Evolutionary conservation across 2,888 invertebrate genomes (phyloP), one percentile per base, ranked within the genome.

Genomic region (Thyatira batis): DNA sequence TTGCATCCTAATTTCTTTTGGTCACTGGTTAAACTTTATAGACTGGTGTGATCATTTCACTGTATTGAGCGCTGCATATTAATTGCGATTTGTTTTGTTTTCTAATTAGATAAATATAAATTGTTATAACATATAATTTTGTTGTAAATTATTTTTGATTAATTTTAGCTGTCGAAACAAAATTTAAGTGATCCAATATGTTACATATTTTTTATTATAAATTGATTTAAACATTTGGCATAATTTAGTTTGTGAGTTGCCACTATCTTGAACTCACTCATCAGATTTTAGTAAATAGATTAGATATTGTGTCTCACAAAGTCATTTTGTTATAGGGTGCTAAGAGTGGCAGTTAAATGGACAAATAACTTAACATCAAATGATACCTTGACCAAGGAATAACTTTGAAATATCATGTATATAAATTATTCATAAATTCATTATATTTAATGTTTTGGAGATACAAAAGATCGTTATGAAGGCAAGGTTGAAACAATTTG

Each of bases 1-100:
- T 50, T 57, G 55, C 52, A 57, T 53, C 20, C 52, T 49, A 13
- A 11, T 23, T 45, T 27, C 50, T 60, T 56, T 61, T 49, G 39
- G 50, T 62, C 52, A 57, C 66, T 57, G 63, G 52, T 33, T 13
- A 13, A 13, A n/a, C n/a, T n/a, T n/a, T n/a, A n/a, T n/a, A n/a
- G n/a, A n/a, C n/a, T n/a, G n/a, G n/a, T n/a, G n/a, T n/a, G n/a
- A n/a, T n/a, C n/a, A n/a, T 39, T 39, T 8, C 17, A 39, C 17
- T 39, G n/a, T 17, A 39, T 39, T 8, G 17, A 17, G 39, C n/a
- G n/a, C 39, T 5, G 39, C 39, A 39, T 17, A n/a, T 39, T 13
- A 39, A 39, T 17, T 39, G 39, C 17, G 39, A 39, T 39, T 39
- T 39, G 39, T 39, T 39, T 39, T 39, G 39, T 39, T 39, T 39